Percentiles rank a stretch among this genome's conserved stretches.
These are phyloP conservation scores for Brenthis daphne DNA, from an alignment of 2,888 invertebrate species.

Conservation along the genomic window DNA sequence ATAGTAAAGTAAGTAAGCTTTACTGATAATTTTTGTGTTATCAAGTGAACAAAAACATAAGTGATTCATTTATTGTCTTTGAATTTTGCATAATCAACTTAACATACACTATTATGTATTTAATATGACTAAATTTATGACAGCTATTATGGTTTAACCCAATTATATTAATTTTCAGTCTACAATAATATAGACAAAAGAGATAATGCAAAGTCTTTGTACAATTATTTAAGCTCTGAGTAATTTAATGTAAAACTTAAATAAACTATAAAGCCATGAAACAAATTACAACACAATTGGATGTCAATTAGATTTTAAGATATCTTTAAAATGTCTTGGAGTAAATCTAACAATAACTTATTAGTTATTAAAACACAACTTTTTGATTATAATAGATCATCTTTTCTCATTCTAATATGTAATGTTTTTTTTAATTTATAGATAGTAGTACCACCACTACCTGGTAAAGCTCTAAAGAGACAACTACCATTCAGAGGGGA, in stretches of 20 bases:
- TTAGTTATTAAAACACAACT: too few species aligned
- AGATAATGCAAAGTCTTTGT: not conserved
- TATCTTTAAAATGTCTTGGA: too few species aligned
- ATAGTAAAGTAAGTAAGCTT: conserved; percentile 91
- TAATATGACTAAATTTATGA: not conserved
- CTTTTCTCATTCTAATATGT: not conserved
- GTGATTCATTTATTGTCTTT: conserved; percentile 32
- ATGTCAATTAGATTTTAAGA: not conserved
- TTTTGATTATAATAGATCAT: too few species aligned
- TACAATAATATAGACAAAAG: not conserved
- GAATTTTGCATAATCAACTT: conserved; percentile 5
- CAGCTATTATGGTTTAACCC: not conserved
- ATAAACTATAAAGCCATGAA: too few species aligned
- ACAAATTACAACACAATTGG: not conserved
- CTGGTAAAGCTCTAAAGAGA: conserved; percentile 99
- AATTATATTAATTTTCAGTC: not conserved
- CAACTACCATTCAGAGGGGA: conserved; percentile 99
- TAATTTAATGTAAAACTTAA: too few species aligned
- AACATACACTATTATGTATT: not conserved
- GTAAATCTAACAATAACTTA: not conserved
- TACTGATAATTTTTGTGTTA: conserved; percentile 36
- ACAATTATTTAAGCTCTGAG: not conserved
- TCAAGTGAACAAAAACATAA: conserved; percentile 39
- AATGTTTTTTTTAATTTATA: conserved; percentile 57
- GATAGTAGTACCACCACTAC: conserved; percentile 99